Base-by-base conservation (phyloP, 2,888 invertebrate genomes). In the Scaptomyza reducta region DNA sequence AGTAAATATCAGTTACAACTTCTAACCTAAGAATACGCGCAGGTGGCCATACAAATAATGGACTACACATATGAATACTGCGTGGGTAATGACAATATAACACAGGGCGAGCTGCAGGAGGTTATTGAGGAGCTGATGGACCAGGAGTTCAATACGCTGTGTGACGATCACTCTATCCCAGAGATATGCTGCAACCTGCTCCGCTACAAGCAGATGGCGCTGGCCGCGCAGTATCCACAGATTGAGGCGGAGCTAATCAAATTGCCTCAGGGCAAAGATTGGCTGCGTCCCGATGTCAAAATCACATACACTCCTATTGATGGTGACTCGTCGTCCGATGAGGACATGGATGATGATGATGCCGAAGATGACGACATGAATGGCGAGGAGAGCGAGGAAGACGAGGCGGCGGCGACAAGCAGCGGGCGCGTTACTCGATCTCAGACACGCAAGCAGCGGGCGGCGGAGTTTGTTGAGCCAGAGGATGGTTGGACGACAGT, bases 401-500 rank as follows among this genome's bases (percentile, higher is more conserved):
- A 87, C 91, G 10, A 50, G 25, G 93, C 60, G 4, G 63, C 77
- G 11, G 61, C 67, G 6, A 59, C 77, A 6, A 83, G 66, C 16
- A 81, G 62, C 22, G 64, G 80, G 0, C 79, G 80, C 3, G 64
- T 81, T 2, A 84, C 83, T 1, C 79, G 87, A 10, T 84, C 88
- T 0, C 84, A 88, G 59, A 66, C 82, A 0, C 84, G 79, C 4
- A 83, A 78, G 25, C 77, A 79, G 31, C 71, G 87, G 42, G 66
- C 82, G 1, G 79, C 79, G 3, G 66, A 74, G 10, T 90, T 90
- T 61, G 88, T 86, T 9, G 91, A 91, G 61, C 92, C 92, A 0
- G 94, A 95, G 76, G 93, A 94, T 0, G 95, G 94, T n/a, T 95
- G 95, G 95, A 95, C 94, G 13, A 93, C 94, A 54, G 94, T 95